phyloP scores from a whole-genome alignment of 2,797 vertebrate species.

The Tachyglossus aculeatus region DNA sequence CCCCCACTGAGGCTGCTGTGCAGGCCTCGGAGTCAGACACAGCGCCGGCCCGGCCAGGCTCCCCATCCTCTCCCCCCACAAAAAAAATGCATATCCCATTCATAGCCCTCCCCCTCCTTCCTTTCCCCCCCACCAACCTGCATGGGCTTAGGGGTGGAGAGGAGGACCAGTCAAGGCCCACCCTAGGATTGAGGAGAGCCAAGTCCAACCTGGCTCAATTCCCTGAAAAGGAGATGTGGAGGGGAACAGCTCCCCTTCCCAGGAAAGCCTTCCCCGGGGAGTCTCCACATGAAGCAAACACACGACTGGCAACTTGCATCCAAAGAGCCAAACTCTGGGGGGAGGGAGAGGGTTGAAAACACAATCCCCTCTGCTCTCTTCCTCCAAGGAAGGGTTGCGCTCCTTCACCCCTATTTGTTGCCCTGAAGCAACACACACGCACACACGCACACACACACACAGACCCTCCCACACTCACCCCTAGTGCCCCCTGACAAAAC shows the following conservation, averaged over 20 bases:
- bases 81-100: background rate
- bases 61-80: background rate
- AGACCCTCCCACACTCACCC: background rate
- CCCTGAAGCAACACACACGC: too few relatives aligned
- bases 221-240: too few relatives aligned
- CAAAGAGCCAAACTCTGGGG: background rate
- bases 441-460: too few relatives aligned
- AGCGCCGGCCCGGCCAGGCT: too few relatives aligned
- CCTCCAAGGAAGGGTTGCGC: too few relatives aligned
- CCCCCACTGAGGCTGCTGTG: too few relatives aligned
- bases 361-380: conserved; percentile 15
- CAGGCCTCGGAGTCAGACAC: too few relatives aligned
- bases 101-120: background rate
- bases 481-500: background rate
- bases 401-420: too few relatives aligned
- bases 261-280: background rate
- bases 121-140: conserved; percentile 4
- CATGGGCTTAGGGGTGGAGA: background rate
- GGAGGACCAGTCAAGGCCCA: background rate
- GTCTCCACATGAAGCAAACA: background rate
- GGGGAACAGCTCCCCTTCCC: background rate
- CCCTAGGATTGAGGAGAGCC: too few relatives aligned
- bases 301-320: background rate
- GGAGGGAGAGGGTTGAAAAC: background rate
- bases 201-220: too few relatives aligned